A percentile compares a stretch with the other conserved stretches of the same genome.
phyloP scores from a whole-genome alignment of 2,888 invertebrate species.

The Tyria jacobaeae region DNA sequence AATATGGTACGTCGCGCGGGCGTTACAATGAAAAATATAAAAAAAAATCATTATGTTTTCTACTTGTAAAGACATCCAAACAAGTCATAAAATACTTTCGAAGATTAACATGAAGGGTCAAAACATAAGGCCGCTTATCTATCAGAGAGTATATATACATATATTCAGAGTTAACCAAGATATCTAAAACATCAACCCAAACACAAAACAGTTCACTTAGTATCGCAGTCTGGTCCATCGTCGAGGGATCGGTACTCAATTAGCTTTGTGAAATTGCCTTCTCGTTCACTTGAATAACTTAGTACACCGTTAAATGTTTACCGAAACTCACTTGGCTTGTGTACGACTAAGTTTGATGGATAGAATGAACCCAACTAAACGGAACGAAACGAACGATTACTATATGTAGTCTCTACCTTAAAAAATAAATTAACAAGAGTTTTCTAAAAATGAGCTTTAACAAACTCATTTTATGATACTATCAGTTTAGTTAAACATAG shows the following conservation, averaged over 20 bases:
- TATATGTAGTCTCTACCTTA: not conserved
- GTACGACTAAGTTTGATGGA: not conserved
- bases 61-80: too few species aligned
- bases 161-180: not conserved
- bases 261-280: conserved; percentile 47
- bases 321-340: not conserved
- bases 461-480: too few species aligned
- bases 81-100: too few species aligned
- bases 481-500: too few species aligned
- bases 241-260: conserved; percentile 43
- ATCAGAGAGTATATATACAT: not conserved
- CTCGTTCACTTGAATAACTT: conserved; percentile 51
- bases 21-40: too few species aligned
- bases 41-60: too few species aligned
- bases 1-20: too few species aligned
- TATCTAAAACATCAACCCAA: not conserved
- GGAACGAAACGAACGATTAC: not conserved
- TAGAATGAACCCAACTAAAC: not conserved
- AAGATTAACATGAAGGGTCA: too few species aligned
- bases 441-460: too few species aligned
- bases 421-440: too few species aligned
- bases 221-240: conserved; percentile 29
- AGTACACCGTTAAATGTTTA: conserved; percentile 36
- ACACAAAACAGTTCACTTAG: conserved; percentile 12
- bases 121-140: too few species aligned